phyloP scores from a whole-genome alignment of 2,888 invertebrate species.

The Bembecia ichneumoniformis region DNA sequence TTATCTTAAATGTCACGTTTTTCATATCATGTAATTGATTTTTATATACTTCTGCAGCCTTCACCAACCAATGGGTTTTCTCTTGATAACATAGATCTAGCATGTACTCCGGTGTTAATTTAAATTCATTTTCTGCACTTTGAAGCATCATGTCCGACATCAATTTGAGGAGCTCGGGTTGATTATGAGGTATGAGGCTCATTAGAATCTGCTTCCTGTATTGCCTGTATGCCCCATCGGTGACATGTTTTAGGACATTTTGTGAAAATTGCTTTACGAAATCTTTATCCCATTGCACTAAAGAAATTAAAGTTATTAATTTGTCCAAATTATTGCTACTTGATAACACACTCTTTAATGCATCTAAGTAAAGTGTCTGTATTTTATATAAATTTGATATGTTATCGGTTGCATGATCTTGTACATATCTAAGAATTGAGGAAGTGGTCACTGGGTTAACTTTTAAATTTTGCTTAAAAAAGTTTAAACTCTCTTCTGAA shows the following conservation, averaged over 20 bases:
- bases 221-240: constrained; percentile 47
- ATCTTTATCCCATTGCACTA: constrained; percentile 44
- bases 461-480: constrained; percentile 56
- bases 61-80: constrained; percentile 61
- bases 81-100: constrained; percentile 63
- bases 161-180: constrained; percentile 41
- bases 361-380: constrained; percentile 45
- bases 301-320: constrained; percentile 45
- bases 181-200: constrained; percentile 49
- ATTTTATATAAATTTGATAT: constrained; percentile 32
- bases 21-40: constrained; percentile 59
- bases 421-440: constrained; percentile 36
- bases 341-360: constrained; percentile 40
- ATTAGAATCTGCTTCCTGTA: constrained; percentile 59
- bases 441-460: constrained; percentile 56
- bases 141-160: constrained; percentile 43
- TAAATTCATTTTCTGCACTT: constrained; percentile 54
- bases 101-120: constrained; percentile 64
- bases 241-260: constrained; percentile 40
- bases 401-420: constrained; percentile 27
- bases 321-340: constrained; percentile 43
- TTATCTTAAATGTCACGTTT: constrained; percentile 61
- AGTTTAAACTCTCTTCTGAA: constrained; percentile 38
- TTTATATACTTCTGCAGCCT: constrained; percentile 59
- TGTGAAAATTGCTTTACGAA: constrained; percentile 36